Conservation (phyloP, 2,888 invertebrate species). For the Nomada lathburiana region DNA sequence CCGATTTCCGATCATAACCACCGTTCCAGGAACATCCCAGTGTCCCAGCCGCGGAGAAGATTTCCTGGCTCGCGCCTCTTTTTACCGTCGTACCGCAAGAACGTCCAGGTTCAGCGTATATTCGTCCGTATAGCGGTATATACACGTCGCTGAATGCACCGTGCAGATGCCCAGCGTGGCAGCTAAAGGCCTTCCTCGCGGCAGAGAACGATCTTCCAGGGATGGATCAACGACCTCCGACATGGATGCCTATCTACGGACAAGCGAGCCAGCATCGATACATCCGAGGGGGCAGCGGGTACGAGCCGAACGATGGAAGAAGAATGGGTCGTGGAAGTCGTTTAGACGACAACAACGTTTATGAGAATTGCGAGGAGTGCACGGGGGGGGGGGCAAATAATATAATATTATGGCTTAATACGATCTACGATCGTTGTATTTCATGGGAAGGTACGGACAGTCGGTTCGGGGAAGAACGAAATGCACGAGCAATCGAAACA, state of each 20-base stretch:
- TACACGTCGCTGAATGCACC: slow-evolving; percentile 70
- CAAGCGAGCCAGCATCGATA: slow-evolving; percentile 69
- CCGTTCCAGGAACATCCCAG: slow-evolving; percentile 52
- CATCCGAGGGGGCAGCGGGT: slow-evolving; percentile 20
- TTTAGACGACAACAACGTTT: slow-evolving; percentile 41
- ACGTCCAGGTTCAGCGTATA: slow-evolving; percentile 61
- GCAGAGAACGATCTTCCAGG: slow-evolving; percentile 76
- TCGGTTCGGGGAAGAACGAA: too few species aligned
- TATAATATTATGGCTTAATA: slow-evolving; percentile 43
- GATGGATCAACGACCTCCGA: slow-evolving; percentile 80
- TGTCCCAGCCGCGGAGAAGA: slow-evolving; percentile 46
- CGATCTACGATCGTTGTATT: neutral
- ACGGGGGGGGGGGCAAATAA: neutral
- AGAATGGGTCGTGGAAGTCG: slow-evolving; percentile 41
- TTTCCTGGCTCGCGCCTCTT: slow-evolving; percentile 64
- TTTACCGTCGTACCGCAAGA: slow-evolving; percentile 48
- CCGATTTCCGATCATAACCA: slow-evolving; percentile 34
- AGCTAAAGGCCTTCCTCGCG: slow-evolving; percentile 70
- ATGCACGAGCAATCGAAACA: too few species aligned
- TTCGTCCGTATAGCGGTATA: slow-evolving; percentile 71
- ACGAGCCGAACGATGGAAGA: slow-evolving; percentile 11
- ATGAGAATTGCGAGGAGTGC: slow-evolving; percentile 1
- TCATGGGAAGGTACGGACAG: neutral
- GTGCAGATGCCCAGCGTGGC: slow-evolving; percentile 69
- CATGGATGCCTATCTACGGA: slow-evolving; percentile 75